Base-by-base conservation (phyloP, 2,888 invertebrate genomes). In the Callimorpha dominula region DNA sequence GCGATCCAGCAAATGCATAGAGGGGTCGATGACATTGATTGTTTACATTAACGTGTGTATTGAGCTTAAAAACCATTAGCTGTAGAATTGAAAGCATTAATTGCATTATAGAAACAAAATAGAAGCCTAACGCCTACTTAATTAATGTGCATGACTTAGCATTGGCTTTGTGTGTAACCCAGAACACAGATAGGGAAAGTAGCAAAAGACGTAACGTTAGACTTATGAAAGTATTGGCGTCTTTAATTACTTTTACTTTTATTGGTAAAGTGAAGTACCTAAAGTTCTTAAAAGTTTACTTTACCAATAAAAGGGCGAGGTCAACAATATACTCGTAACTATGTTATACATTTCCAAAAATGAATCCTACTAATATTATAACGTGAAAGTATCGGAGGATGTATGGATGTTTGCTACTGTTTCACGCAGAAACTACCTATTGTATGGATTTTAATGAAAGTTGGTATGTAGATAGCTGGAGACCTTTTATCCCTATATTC, bases 61-160 rank as follows among this genome's bases (percentile, higher is more conserved):
- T 31, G 11, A 60, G 14, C 14, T 60, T 14, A 31, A 31, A 4
- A 20, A 12, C 7, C 4, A 57, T 57, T n/a, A 54, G 1, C 4
- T 5, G 6, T 60, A 31, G 9, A 20, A 5, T 20, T 20, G 49
- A 66, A 42, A 17, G 54, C 14, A 54, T 68, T 20, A 68, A 57
- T 57, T 43, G 20, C 14, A n/a, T 7, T 17, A 50, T 17, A 40
- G 65, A 49, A 40, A 50, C 17, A 17, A 74, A 68, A 74, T 65
- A 68, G 76, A 75, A 78, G 77, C 78, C 85, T 77, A 81, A 78
- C 65, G 15, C 52, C 57, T 65, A 54, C 64, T 82, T 76, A 76
- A 81, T 90, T 84, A 87, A 77, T 70, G 72, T 75, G 81, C 85
- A 90, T 90, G 91, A 90, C 86, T 86, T 80, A 70, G 82, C 85